Conservation (phyloP, 2,113 vertebrate genomes). For the Asarcornis scutulata region DNA sequence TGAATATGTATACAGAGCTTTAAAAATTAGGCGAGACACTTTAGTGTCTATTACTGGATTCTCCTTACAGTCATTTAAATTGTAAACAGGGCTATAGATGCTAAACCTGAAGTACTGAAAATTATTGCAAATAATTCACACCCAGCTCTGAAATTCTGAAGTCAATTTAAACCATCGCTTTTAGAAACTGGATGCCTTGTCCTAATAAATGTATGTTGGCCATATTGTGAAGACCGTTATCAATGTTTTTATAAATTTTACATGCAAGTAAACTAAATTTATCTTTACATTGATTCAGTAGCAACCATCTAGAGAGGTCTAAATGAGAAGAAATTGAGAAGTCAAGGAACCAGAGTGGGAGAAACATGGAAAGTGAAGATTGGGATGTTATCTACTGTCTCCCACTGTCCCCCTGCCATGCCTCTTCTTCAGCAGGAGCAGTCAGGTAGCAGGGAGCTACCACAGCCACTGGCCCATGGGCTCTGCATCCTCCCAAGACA, state of each 20-base stretch:
- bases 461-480: too few species aligned
- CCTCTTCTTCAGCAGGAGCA: neutral
- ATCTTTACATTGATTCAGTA: neutral
- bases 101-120: neutral
- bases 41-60: neutral
- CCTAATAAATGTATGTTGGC: neutral
- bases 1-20: too few species aligned
- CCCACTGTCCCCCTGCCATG: accelerated
- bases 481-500: too few species aligned
- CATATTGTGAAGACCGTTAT: neutral
- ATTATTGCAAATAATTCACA: neutral
- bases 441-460: too few species aligned
- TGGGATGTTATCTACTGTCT: neutral
- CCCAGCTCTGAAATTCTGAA: neutral
- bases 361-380: neutral
- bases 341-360: neutral
- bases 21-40: neutral
- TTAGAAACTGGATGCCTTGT: neutral
- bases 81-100: neutral
- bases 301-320: neutral
- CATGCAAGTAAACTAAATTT: neutral
- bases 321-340: neutral
- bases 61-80: neutral
- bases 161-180: neutral
- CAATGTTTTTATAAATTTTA: neutral